Evolutionary conservation across 1,140 invertebrate species (phyloP).

Genomic region (Cydia amplana): DNA sequence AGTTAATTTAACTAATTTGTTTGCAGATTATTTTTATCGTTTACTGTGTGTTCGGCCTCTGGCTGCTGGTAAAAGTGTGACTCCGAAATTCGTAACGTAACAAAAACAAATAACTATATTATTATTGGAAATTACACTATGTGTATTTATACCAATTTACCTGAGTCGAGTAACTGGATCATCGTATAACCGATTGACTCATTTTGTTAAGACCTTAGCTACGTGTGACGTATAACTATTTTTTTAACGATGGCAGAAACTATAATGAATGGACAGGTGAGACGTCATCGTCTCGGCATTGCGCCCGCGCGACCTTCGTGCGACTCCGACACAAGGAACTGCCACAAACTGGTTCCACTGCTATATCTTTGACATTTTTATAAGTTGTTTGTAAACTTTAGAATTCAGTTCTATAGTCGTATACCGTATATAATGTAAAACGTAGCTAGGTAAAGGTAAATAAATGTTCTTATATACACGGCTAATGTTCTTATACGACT

Average conservation of each 20-base stretch:
- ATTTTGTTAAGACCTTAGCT: no score
- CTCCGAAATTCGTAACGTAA: no score
- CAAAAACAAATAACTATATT: no score
- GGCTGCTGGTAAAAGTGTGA: no score
- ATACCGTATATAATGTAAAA: neutral
- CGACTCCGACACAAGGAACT: conserved; percentile 5
- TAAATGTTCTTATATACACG: no score
- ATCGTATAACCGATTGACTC: no score
- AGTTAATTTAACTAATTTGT: neutral
- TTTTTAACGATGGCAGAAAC: neutral
- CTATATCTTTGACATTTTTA: conserved; percentile 8
- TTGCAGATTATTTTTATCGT: neutral
- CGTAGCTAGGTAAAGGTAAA: neutral
- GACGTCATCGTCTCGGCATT: conserved; percentile 12
- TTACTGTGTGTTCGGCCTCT: neutral
- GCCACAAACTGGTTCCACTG: conserved; percentile 11
- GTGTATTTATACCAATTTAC: no score
- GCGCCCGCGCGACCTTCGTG: neutral
- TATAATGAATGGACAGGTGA: neutral
- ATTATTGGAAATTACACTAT: no score
- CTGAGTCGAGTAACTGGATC: no score
- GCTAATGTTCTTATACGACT: no score
- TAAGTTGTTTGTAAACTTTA: conserved; percentile 3
- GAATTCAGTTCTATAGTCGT: neutral
- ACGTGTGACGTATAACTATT: neutral